Conservation (phyloP, 2,797 vertebrate species). For the Mallotus villosus region DNA sequence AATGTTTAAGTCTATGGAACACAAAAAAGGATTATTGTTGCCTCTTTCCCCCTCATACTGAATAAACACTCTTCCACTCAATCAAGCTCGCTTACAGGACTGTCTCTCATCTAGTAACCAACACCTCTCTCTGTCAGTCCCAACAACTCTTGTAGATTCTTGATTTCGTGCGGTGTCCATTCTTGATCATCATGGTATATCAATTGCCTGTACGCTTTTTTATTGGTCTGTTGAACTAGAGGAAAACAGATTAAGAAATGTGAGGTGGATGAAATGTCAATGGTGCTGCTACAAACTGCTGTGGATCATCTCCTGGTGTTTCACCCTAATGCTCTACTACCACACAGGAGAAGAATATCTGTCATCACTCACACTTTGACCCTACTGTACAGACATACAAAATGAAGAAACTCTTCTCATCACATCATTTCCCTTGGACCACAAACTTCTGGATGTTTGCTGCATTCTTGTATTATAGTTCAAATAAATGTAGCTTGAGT, state of each 20-base stretch:
- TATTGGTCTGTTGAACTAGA: slow-evolving; percentile 21
- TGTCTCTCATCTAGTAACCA: neutral
- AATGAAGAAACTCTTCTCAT: slow-evolving; percentile 21
- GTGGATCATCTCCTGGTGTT: slow-evolving; percentile 23
- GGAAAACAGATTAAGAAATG: slow-evolving; percentile 20
- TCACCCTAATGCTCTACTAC: slow-evolving; percentile 28
- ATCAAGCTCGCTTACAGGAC: neutral
- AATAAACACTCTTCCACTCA: slow-evolving; percentile 7
- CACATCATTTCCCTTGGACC: neutral
- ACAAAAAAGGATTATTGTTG: neutral
- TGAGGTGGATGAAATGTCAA: slow-evolving; percentile 35
- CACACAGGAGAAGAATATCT: slow-evolving; percentile 21
- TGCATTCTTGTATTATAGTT: slow-evolving; percentile 60
- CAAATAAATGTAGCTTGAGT: slow-evolving; percentile 63
- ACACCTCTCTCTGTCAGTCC: slow-evolving; percentile 29
- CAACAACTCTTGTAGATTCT: slow-evolving; percentile 24
- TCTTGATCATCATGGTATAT: slow-evolving; percentile 15
- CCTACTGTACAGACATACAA: slow-evolving; percentile 30
- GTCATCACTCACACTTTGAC: slow-evolving; percentile 9
- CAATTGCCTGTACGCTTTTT: neutral
- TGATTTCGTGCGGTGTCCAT: slow-evolving; percentile 39
- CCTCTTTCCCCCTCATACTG: slow-evolving; percentile 24
- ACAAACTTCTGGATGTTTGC: slow-evolving; percentile 30
- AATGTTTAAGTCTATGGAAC: slow-evolving; percentile 38
- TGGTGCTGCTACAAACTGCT: slow-evolving; percentile 57